Base-by-base conservation (phyloP, 1,140 invertebrate species). In the Thaumatotibia leucotreta region DNA sequence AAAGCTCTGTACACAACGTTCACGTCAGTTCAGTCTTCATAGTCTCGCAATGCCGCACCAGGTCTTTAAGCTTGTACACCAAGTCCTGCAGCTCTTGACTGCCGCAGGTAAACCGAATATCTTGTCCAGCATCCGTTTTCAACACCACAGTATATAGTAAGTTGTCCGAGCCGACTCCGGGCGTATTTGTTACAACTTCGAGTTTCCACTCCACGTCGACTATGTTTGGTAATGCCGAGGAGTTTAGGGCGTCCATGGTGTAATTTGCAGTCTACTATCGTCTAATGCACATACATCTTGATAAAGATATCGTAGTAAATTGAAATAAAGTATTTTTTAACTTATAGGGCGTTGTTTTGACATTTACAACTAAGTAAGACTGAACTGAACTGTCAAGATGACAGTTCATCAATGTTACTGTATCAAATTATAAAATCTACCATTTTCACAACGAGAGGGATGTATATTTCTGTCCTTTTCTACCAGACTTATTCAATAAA, bases 151-250 rank as follows among this genome's bases (percentile, higher is more conserved):
- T 89, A 61, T 91, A 91, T 39, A 87, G 69, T 62, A 91, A 79
- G 64, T 89, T 90, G 64, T 91, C 86, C 5, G 84, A 83, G 11
- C 86, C 85, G 22, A 87, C 76, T 9, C 82, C 83, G 2, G 90
- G 84, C 1, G 86, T 80, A 61, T 87, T 89, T 0, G 88, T 88
- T 31, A 82, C 65, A 1, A 89, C 93, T 81, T 94, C 93, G 49
- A 95, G 82, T 83, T 92, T 93, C 94, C 94, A 95, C 69, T 93
- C 92, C 2, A 94, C 87, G 75, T 95, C 94, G n/a, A 93, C 89
- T 50, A 95, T 91, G 72, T 94, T 93, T 4, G 93, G 93, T 66
- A 93, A 78, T n/a, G 52, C 8, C 24, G 29, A 29, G 4, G 52
- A 58, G 20, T 8, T 29, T 27, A 27, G 11, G 3, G 52, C 1